These are phyloP conservation scores for Celastrina argiolus DNA, from an alignment of 2,888 invertebrate species.

Conservation along the genomic window DNA sequence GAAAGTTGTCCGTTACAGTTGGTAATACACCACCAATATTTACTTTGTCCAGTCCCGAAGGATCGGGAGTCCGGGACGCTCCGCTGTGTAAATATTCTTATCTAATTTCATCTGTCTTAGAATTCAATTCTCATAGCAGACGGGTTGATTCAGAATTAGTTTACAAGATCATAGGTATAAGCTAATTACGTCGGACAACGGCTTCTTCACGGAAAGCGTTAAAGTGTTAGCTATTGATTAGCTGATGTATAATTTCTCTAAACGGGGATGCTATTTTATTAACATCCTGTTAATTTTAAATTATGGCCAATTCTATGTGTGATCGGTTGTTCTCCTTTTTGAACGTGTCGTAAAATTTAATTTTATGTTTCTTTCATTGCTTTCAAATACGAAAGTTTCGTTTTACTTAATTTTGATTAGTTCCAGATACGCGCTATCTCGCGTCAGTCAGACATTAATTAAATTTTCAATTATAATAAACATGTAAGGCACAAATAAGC, in stretches of 20 bases:
- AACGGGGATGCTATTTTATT: conserved; percentile 12
- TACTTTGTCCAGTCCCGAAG: conserved; percentile 51
- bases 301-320: neutral
- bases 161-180: conserved; percentile 31
- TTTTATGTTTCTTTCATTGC: neutral
- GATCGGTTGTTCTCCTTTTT: neutral
- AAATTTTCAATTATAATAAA: conserved; percentile 17
- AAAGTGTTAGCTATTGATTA: conserved; percentile 18
- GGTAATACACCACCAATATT: conserved; percentile 70
- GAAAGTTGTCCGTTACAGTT: conserved; percentile 56
- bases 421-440: neutral
- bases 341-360: neutral
- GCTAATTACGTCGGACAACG: conserved; percentile 27
- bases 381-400: neutral
- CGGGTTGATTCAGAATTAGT: conserved; percentile 19
- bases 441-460: neutral
- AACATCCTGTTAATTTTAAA: neutral
- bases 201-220: conserved; percentile 22
- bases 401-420: neutral
- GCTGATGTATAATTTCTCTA: conserved; percentile 7
- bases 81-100: conserved; percentile 57
- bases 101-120: conserved; percentile 42
- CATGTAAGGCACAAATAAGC: conserved; percentile 8
- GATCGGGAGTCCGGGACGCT: conserved; percentile 45
- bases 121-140: conserved; percentile 39